Base-by-base conservation (phyloP, 2,797 vertebrate species). In the Allobates femoralis region DNA sequence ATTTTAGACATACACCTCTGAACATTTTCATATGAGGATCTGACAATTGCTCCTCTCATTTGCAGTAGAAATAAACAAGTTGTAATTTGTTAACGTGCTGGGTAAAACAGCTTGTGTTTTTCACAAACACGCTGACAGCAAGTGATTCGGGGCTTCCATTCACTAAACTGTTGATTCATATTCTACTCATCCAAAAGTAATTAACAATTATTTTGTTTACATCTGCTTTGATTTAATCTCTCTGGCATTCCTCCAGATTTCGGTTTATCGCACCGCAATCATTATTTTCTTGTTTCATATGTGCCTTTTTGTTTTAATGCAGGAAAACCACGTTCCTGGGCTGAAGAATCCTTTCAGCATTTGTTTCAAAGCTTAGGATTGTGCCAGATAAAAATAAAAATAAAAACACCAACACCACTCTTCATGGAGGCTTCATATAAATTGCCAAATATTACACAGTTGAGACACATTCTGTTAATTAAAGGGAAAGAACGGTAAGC, bases 191-290 rank as follows among this genome's bases (percentile, higher is more conserved):
- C 86, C 86, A 87, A 87, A 87, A 87, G 82, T 87, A 87, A 87
- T 87, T 87, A 87, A 87, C 86, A 84, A 87, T 87, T 87, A 87
- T 87, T 84, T 87, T 84, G 86, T 87, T 87, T 87, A 87, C 86
- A 87, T 87, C 86, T 87, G 81, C 66, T 87, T 84, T 87, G 56
- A 84, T 87, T 87, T 84, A 73, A 87, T 87, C 81, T 80, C 41
- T 26, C 46, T 84, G 86, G 86, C 81, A 21, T 79, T 53, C 58
- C 16, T 69, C 86, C 86, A 84, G 23, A 66, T 75, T 34, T 66
- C 30, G n/a, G 46, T 84, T 87, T 79, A 66, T 73, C 11, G 76
- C 67, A 80, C 64, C n/a, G 82, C 81, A 80, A 71, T 87, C 75
- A 84, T 78, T 87, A 87, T 50, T 78, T 84, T 60, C 50, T 55